Base-by-base conservation (phyloP, 2,888 invertebrate genomes). In the Stenodema calcarata region DNA sequence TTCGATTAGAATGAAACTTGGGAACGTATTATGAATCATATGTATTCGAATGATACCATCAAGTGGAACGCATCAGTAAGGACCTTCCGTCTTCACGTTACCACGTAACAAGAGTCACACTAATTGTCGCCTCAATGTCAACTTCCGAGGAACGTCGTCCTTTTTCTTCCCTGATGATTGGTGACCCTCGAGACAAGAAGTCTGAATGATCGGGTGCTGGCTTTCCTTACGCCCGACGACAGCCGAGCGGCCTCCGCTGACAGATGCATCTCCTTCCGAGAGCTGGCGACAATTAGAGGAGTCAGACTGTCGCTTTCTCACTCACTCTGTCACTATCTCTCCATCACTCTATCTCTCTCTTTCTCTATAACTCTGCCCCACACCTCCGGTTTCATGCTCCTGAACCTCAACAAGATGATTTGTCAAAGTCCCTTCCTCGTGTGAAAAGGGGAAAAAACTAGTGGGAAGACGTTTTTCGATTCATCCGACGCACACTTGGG, bases 211-310 rank as follows among this genome's bases (percentile, higher is more conserved):
- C 73, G 73, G 73, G 16, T 73, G 23, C 62, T 16, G 73, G 73
- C 4, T 73, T 35, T 73, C 73, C 73, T 35, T 35, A 35, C 73
- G 4, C 35, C 41, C 35, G 73, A 73, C 73, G 41, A 41, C 73
- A 41, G 18, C 73, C 73, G 73, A 73, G 73, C 41, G 16, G 30
- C 35, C 73, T 35, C 50, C 80, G 80, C 18, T 80, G 80, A 80
- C 80, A 50, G 80, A 80, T 80, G 80, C 54, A 80, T 80, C 50
- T 54, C 80, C 80, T 80, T 80, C 54, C 80, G 30, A 23, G 62
- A 50, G 23, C 62, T 7, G 62, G 54, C 80, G 50, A 50, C 80
- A 80, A 80, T 80, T 80, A 80, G 80, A 27, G 80, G 54, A 80
- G 78, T 42, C 78, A 78, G 44, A 14, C 75, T 35, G n/a, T n/a